phyloP scores from a whole-genome alignment of 2,797 vertebrate genomes.

The Galagoides demidoff region DNA sequence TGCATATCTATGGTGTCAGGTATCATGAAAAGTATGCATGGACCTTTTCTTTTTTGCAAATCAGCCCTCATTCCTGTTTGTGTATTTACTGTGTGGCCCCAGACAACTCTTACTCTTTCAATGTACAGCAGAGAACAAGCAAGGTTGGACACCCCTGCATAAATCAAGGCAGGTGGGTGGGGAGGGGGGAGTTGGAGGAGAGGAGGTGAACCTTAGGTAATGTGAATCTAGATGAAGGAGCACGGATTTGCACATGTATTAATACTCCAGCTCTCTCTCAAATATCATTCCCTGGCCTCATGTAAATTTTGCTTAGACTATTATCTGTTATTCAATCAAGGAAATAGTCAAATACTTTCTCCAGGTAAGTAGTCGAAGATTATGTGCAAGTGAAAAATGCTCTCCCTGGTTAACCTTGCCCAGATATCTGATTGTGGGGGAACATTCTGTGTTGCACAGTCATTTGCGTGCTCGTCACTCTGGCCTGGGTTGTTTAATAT shows the following conservation, averaged over 20 bases:
- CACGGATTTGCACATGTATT: not conserved
- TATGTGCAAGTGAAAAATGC: constrained; percentile 64
- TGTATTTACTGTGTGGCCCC: no score
- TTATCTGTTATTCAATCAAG: constrained; percentile 65
- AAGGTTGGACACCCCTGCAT: no score
- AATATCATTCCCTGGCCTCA: not conserved
- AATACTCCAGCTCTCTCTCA: constrained; percentile 19
- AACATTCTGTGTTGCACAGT: constrained; percentile 69
- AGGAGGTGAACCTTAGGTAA: not conserved
- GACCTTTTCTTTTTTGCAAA: no score
- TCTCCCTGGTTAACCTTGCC: constrained; percentile 66
- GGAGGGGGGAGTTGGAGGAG: not conserved
- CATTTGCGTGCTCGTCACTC: constrained; percentile 57
- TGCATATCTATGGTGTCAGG: no score
- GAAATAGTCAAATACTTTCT: constrained; percentile 62
- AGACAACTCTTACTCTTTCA: no score
- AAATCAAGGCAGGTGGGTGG: constrained; percentile 1
- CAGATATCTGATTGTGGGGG: constrained; percentile 58
- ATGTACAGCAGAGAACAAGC: no score
- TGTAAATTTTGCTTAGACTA: not conserved
- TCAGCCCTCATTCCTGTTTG: no score
- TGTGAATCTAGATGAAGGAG: not conserved
- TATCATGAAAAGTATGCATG: no score
- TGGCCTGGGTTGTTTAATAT: constrained; percentile 63
- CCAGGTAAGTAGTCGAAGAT: constrained; percentile 43